Conservation (phyloP, 2,888 invertebrate species). For the Chloroclystis v-ata region DNA sequence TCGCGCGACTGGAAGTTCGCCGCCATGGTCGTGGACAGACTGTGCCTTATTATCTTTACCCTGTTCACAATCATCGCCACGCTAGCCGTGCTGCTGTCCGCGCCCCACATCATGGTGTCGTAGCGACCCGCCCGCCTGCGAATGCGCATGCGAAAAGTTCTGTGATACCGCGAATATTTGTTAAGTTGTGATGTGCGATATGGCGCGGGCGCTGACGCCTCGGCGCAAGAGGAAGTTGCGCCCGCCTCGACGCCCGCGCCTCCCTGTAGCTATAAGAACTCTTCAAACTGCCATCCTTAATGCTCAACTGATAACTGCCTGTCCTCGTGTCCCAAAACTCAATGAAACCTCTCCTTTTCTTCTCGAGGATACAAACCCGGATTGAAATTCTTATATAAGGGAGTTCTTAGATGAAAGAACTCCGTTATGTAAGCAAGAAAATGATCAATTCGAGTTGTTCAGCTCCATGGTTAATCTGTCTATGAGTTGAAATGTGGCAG, state of each 20-base stretch:
- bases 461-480: conserved; percentile 37
- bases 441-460: conserved; percentile 35
- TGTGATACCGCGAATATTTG: conserved; percentile 84
- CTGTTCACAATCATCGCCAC: conserved; percentile 98
- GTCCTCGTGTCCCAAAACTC: conserved; percentile 49
- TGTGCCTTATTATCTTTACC: conserved; percentile 99
- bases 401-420: conserved; percentile 38
- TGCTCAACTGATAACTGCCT: conserved; percentile 67
- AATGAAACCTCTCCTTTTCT: conserved; percentile 49
- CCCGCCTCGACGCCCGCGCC: conserved; percentile 68
- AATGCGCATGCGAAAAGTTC: conserved; percentile 77
- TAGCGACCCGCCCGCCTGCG: conserved; percentile 81
- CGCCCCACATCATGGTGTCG: conserved; percentile 97
- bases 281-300: conserved; percentile 68
- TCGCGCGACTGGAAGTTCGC: conserved; percentile 99
- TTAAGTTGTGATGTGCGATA: conserved; percentile 81
- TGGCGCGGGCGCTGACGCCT: conserved; percentile 68
- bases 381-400: conserved; percentile 37
- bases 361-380: conserved; percentile 37
- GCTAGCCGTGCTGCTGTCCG: conserved; percentile 97
- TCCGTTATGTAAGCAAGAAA: conserved; percentile 17
- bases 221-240: conserved; percentile 59
- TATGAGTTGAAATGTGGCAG: conserved; percentile 47
- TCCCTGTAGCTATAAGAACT: conserved; percentile 69
- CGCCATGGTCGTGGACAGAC: conserved; percentile 99